These are phyloP conservation scores for Thamnaconus septentrionalis DNA, from an alignment of 2,113 vertebrate species.

Conservation along the genomic window DNA sequence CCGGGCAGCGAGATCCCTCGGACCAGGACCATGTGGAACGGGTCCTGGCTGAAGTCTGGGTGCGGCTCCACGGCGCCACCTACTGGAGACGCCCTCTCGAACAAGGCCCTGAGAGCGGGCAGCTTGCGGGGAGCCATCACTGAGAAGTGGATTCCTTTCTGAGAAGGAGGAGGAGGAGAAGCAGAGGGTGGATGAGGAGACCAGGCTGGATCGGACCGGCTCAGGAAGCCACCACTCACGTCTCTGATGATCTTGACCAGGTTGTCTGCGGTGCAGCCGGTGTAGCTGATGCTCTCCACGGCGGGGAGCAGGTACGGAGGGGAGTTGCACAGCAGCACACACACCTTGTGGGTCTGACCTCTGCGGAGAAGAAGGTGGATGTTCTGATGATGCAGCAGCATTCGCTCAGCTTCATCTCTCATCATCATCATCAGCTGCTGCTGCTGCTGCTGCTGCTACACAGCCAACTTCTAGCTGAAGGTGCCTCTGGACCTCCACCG, in stretches of 20 bases:
- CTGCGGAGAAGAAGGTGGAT: constrained; percentile 57
- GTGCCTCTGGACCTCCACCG: no score
- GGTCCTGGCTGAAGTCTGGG: constrained; percentile 87
- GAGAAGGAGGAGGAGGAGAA: not conserved
- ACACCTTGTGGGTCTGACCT: constrained; percentile 90
- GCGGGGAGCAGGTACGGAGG: constrained; percentile 89
- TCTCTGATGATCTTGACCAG: constrained; percentile 91
- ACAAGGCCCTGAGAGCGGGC: constrained; percentile 83
- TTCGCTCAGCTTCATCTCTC: no score
- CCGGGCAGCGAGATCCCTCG: constrained; percentile 87
- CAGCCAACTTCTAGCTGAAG: no score
- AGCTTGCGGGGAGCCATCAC: constrained; percentile 88
- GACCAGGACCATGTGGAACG: constrained; percentile 90
- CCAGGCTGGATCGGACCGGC: not conserved
- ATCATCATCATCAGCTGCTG: not conserved
- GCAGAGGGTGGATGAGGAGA: not conserved
- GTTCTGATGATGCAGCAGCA: not conserved
- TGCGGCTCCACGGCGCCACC: constrained; percentile 78
- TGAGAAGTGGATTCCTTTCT: constrained; percentile 91
- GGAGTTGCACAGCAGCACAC: constrained; percentile 90
- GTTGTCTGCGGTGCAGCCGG: constrained; percentile 86
- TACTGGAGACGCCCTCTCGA: constrained; percentile 82
- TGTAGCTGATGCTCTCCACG: constrained; percentile 91
- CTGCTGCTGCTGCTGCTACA: no score
- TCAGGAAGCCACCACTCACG: constrained; percentile 64